These are phyloP conservation scores for Zaprionus ornatus DNA, from an alignment of 1,140 invertebrate genomes.

Conservation along the genomic window DNA sequence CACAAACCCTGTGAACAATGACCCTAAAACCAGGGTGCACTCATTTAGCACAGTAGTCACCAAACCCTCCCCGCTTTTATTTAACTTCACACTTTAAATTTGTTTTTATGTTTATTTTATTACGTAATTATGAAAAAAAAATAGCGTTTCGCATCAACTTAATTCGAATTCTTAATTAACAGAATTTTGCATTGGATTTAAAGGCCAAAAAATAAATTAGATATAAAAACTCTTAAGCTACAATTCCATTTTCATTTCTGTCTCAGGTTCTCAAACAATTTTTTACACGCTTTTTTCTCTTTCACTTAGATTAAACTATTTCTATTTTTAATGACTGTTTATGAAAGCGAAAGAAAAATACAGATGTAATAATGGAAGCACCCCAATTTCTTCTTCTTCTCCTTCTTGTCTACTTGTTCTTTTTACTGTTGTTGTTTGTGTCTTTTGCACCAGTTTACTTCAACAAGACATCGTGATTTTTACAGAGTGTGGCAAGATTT, in stretches of 20 bases:
- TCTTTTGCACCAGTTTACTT: conserved; percentile 61
- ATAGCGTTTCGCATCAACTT: conserved; percentile 37
- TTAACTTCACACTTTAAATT: conserved; percentile 11
- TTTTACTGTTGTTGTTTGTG: conserved; percentile 13
- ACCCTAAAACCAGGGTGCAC: conserved; percentile 39
- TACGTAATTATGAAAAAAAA: conserved; percentile 28
- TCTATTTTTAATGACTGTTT: conserved; percentile 79
- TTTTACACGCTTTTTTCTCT: conserved; percentile 49
- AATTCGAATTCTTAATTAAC: conserved; percentile 54
- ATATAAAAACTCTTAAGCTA: conserved; percentile 60
- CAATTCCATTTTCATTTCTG: conserved; percentile 43
- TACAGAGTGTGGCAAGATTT: conserved; percentile 72
- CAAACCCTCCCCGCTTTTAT: background rate
- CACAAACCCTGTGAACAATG: background rate
- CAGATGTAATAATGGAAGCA: conserved; percentile 68
- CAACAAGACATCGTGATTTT: conserved; percentile 51
- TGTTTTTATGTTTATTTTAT: conserved; percentile 33
- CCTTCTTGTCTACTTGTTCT: conserved; percentile 11
- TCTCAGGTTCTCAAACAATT: conserved; percentile 10
- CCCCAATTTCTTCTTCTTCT: conserved; percentile 43
- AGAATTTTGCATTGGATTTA: conserved; percentile 64
- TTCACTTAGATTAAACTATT: conserved; percentile 76
- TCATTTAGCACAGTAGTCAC: background rate
- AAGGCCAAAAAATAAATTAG: conserved; percentile 74
- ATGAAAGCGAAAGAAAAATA: conserved; percentile 68